Evolutionary conservation across 92 coral and sea anemone species (phyloP).

Genomic region (Epizoanthus scotinus): DNA sequence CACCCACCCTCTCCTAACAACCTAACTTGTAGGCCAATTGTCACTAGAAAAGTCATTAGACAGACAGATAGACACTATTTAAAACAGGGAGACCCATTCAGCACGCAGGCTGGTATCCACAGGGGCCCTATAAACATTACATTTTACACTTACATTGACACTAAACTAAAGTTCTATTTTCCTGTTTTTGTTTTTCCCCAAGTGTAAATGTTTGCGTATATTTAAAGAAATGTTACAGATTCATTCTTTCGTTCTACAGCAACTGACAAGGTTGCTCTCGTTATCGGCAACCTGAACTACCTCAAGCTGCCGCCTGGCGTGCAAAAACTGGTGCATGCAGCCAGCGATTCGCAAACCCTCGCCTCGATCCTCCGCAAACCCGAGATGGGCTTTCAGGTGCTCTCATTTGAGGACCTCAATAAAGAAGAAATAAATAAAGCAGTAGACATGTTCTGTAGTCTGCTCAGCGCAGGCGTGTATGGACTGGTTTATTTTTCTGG

Average conservation of each 20-base stretch:
- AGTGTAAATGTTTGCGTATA: no score
- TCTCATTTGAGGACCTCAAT: slow-evolving; percentile 85
- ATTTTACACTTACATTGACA: no score
- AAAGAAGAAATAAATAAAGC: slow-evolving; percentile 78
- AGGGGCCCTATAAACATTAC: no score
- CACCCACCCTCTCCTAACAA: no score
- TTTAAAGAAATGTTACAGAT: not conserved
- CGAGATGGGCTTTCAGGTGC: slow-evolving; percentile 92
- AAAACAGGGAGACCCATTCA: no score
- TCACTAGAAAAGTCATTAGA: no score
- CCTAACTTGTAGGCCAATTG: no score
- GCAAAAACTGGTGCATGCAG: slow-evolving; percentile 75
- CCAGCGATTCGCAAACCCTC: slow-evolving; percentile 77
- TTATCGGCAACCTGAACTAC: slow-evolving; percentile 89
- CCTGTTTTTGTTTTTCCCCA: no score
- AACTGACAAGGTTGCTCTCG: slow-evolving; percentile 84
- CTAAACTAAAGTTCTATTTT: no score
- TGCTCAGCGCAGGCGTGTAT: slow-evolving; percentile 76
- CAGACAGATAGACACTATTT: no score
- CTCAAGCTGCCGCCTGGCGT: slow-evolving; percentile 60
- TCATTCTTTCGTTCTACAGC: slow-evolving; percentile 40
- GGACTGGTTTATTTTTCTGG: slow-evolving; percentile 94
- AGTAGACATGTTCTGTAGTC: slow-evolving; percentile 59
- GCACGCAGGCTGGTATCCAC: no score
- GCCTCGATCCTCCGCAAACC: slow-evolving; percentile 86